Evolutionary conservation across 30 jellyfish, hydroid and myxozoan species (phyloP).

Genomic region (Clytia hemisphaerica): DNA sequence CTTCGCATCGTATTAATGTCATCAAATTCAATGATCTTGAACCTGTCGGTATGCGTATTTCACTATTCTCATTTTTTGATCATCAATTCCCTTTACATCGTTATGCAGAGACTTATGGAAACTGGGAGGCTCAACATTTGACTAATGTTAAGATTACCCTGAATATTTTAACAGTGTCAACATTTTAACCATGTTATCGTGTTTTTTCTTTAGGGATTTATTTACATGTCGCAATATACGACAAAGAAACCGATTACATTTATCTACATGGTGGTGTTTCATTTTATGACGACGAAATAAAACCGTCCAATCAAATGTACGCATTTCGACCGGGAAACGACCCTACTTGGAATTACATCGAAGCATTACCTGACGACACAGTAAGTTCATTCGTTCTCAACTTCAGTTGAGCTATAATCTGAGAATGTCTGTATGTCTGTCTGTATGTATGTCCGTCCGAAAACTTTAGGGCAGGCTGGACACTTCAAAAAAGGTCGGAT

Average conservation of each 20-base stretch:
- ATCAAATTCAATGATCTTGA: constrained; percentile 39
- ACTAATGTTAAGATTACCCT: neutral
- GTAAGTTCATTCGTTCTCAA: constrained; percentile 14
- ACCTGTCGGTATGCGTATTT: constrained; percentile 47
- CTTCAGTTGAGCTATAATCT: no score
- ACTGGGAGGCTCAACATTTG: neutral
- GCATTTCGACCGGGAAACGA: constrained; percentile 25
- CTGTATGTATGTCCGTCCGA: no score
- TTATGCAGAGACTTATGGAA: neutral
- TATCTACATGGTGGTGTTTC: constrained; percentile 84
- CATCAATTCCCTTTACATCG: neutral
- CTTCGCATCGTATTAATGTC: constrained; percentile 9
- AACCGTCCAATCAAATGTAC: constrained; percentile 56
- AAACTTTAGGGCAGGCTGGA: no score
- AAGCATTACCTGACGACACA: constrained; percentile 23
- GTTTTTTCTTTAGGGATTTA: constrained; percentile 51
- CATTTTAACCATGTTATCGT: no score
- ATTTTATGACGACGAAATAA: constrained; percentile 43
- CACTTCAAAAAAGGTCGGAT: no score
- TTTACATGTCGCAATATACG: constrained; percentile 70
- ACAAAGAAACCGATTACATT: constrained; percentile 27
- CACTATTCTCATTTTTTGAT: neutral
- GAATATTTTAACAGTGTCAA: neutral
- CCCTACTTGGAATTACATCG: constrained; percentile 53
- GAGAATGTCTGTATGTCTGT: no score